A percentile compares a stretch with the other conserved stretches of the same genome.
Conservation (phyloP, 2,888 invertebrate genomes). For the Monochamus alternatus region DNA sequence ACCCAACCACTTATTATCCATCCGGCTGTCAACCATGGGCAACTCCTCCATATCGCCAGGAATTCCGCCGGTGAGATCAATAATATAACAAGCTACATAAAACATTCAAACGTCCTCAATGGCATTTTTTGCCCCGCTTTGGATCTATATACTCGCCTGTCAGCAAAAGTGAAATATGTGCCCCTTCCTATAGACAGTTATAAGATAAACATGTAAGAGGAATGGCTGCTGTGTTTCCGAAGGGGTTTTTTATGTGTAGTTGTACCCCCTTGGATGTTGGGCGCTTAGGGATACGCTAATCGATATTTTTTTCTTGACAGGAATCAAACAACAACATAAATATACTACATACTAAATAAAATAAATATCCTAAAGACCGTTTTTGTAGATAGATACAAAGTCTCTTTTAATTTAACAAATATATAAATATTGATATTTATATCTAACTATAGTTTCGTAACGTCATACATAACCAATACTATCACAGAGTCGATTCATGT, state of each 20-base stretch:
- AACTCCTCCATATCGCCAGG: background rate
- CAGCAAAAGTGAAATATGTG: constrained; percentile 1
- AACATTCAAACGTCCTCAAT: constrained; percentile 5
- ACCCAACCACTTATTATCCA: background rate
- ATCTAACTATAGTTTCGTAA: too few species aligned
- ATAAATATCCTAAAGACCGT: too few species aligned
- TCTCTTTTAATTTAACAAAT: too few species aligned
- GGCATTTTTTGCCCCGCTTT: background rate
- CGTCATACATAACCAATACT: too few species aligned
- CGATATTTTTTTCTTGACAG: too few species aligned
- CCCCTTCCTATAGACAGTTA: background rate
- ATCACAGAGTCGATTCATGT: too few species aligned
- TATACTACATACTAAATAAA: too few species aligned
- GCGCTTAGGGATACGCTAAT: too few species aligned
- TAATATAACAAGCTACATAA: constrained; percentile 11
- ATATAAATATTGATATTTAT: too few species aligned
- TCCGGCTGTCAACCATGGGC: constrained; percentile 5
- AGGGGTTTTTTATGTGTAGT: background rate
- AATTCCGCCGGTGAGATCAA: background rate
- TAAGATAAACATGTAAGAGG: background rate
- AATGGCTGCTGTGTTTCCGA: background rate
- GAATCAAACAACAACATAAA: too few species aligned
- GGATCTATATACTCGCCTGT: background rate
- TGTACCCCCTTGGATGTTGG: background rate
- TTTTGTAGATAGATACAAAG: too few species aligned